Evolutionary conservation across 1,140 invertebrate genomes (phyloP).

Genomic region (Anthonomus grandis): DNA sequence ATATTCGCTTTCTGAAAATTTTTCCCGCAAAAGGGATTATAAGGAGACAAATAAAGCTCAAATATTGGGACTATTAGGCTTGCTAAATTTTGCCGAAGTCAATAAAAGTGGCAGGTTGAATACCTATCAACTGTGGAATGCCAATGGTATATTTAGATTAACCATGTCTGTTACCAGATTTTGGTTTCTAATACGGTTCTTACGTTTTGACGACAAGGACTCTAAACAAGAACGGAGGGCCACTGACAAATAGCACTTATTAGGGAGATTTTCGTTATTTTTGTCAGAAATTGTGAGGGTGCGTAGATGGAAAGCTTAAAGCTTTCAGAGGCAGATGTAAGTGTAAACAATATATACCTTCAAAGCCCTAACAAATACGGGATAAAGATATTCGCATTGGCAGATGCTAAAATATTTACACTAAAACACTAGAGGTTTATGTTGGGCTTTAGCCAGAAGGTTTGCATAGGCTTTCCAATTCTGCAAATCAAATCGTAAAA

Average conservation of each 20-base stretch:
- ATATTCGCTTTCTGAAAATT: too few species aligned
- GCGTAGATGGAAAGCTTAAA: too few species aligned
- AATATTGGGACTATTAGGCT: background rate
- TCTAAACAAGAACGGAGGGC: slow-evolving; percentile 34
- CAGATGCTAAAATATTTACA: slow-evolving; percentile 34
- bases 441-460: slow-evolving; percentile 33
- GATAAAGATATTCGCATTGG: slow-evolving; percentile 41
- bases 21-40: too few species aligned
- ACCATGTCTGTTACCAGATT: slow-evolving; percentile 10
- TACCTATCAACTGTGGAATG: background rate
- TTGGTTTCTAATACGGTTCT: slow-evolving; percentile 1
- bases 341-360: too few species aligned
- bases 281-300: too few species aligned
- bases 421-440: slow-evolving; percentile 37
- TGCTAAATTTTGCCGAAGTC: background rate
- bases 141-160: slow-evolving; percentile 12
- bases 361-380: too few species aligned
- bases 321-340: slow-evolving; percentile 49
- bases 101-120: background rate
- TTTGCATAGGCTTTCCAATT: slow-evolving; percentile 24
- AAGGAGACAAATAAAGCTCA: too few species aligned
- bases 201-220: slow-evolving; percentile 20
- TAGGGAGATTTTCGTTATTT: too few species aligned
- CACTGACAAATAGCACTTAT: slow-evolving; percentile 43
- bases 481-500: slow-evolving; percentile 32